phyloP scores from a whole-genome alignment of 64 coral and sea anemone species.

The Orbicella faveolata region DNA sequence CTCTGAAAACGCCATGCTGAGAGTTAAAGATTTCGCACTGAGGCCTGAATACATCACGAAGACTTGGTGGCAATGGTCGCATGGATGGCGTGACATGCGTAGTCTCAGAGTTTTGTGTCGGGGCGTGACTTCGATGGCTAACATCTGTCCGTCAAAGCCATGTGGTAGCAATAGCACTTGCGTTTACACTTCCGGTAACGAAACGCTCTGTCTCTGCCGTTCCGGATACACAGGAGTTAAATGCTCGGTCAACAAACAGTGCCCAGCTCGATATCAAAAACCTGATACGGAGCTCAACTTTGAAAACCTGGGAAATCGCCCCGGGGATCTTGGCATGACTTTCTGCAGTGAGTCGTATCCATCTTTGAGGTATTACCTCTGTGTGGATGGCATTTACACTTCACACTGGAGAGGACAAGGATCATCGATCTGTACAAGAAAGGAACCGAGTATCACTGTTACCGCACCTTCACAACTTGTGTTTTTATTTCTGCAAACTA shows the following conservation, averaged over 20 bases:
- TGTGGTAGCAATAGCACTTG: slow-evolving; percentile 41
- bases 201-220: slow-evolving; percentile 71
- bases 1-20: not conserved
- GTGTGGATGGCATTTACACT: slow-evolving; percentile 8
- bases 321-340: slow-evolving; percentile 32
- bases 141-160: slow-evolving; percentile 8
- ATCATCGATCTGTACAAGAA: too few species aligned
- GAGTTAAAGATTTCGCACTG: slow-evolving; percentile 52
- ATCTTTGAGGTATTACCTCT: slow-evolving; percentile 34
- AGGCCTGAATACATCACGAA: slow-evolving; percentile 83
- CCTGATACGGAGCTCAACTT: not conserved
- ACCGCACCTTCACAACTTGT: not conserved
- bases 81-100: slow-evolving; percentile 15
- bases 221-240: slow-evolving; percentile 15
- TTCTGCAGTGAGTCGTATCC: slow-evolving; percentile 45
- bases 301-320: not conserved
- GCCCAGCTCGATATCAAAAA: not conserved
- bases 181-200: slow-evolving; percentile 70
- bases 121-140: slow-evolving; percentile 6
- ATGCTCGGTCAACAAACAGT: slow-evolving; percentile 48
- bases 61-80: slow-evolving; percentile 40
- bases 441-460: not conserved
- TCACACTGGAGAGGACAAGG: too few species aligned
- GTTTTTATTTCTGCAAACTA: not conserved
- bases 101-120: slow-evolving; percentile 56